Base-by-base conservation (phyloP, 1,140 invertebrate genomes). In the Reticulitermes speratus region DNA sequence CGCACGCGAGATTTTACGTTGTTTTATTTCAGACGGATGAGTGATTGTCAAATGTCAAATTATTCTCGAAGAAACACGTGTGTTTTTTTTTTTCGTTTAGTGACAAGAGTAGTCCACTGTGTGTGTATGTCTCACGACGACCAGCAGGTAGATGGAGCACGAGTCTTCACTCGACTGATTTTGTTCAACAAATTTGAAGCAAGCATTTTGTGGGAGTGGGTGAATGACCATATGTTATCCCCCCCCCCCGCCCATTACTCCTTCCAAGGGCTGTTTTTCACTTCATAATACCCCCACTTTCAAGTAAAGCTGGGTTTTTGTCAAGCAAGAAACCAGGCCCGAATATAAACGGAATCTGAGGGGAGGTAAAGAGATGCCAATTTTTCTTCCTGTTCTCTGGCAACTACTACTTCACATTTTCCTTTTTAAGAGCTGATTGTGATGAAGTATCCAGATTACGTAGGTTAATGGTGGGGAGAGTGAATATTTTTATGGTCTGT, bases 221-320 rank as follows among this genome's bases (percentile, higher is more conserved):
- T n/a, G 9, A 25, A 30, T 75, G 65, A 30, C 65, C 65, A 30
- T 30, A 75, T 14, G 65, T 75, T 75, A n/a, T 30, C 65, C 65
- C 59, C 59, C 12, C 65, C 25, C 65, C 65, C 59, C 59, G 1
- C 65, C 25, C 65, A 16, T 55, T 5, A 75, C 65, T 75, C 65
- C 65, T 75, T 75, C 25, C n/a, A 75, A 75, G 65, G 65, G 25
- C 9, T 75, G n/a, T 30, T 75, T 75, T 75, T 75, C 65, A 30
- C 25, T 75, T 75, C 65, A 14, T 75, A 75, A 75, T 75, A 75
- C n/a, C 65, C 65, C 65, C 65, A n/a, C 65, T 75, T 30, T 75
- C 65, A 75, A 75, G 25, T 75, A 75, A 9, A 30, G 6, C 25
- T 16, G 3, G 65, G 6, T 30, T 75, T 75, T 75, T 75, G n/a